Percentiles rank a stretch among this genome's conserved stretches.
These are phyloP conservation scores for Nyctibius bracteatus DNA, from an alignment of 2,113 vertebrate species.

Conservation along the genomic window DNA sequence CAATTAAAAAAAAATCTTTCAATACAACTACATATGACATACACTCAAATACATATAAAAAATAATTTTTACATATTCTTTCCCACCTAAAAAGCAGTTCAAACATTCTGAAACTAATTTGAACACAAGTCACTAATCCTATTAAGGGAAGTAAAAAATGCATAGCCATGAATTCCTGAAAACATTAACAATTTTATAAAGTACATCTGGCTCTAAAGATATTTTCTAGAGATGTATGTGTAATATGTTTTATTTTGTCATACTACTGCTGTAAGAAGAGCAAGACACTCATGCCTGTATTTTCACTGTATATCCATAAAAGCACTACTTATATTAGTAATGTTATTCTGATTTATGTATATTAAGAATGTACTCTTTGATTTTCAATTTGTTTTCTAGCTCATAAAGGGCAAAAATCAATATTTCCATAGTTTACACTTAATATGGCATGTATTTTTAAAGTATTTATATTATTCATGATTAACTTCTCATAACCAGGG, in stretches of 20 bases:
- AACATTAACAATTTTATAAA: neutral
- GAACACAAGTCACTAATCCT: neutral
- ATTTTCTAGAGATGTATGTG: neutral
- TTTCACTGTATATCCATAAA: neutral
- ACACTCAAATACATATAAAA: neutral
- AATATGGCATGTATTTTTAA: neutral
- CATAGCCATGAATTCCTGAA: neutral
- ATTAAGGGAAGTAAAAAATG: neutral
- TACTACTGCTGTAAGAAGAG: neutral
- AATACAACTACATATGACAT: neutral
- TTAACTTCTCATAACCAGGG: neutral
- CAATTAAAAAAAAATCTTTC: neutral
- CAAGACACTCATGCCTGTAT: neutral
- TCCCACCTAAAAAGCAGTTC: neutral
- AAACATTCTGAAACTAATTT: neutral
- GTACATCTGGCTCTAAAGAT: neutral
- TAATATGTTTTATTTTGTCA: neutral
- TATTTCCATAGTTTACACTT: neutral
- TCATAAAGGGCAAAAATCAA: neutral
- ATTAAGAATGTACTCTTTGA: neutral
- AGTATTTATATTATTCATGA: neutral
- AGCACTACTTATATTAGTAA: neutral
- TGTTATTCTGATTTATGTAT: neutral
- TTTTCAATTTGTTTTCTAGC: neutral
- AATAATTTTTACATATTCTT: neutral